These are phyloP conservation scores for Tautogolabrus adspersus DNA, from an alignment of 2,113 vertebrate species.

Conservation along the genomic window DNA sequence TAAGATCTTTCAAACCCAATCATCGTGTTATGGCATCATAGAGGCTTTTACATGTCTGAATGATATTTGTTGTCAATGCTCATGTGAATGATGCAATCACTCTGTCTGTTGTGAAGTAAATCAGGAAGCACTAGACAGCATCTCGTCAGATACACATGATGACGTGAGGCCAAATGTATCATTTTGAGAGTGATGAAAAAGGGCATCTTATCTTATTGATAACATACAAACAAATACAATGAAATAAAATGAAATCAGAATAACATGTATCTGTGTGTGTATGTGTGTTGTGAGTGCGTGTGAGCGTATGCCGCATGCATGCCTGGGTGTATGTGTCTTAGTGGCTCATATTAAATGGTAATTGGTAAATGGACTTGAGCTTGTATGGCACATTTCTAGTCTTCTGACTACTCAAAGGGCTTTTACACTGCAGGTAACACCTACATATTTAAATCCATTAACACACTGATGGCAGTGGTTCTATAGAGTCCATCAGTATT, in stretches of 20 bases:
- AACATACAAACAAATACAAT: not conserved
- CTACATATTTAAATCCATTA: too few species aligned
- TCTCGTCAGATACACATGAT: conserved; percentile 53
- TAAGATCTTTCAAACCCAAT: conserved; percentile 78
- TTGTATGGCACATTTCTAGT: too few species aligned
- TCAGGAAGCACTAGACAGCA: conserved; percentile 63
- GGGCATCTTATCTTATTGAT: not conserved
- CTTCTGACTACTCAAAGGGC: too few species aligned
- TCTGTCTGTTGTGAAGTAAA: conserved; percentile 63
- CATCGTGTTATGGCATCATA: conserved; percentile 71
- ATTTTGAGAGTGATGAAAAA: conserved; percentile 25
- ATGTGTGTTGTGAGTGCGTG: too few species aligned
- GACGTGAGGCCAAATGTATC: conserved; percentile 62
- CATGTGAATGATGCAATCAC: conserved; percentile 76
- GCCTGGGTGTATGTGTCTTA: too few species aligned
- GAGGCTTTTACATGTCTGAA: conserved; percentile 71
- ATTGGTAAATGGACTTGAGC: too few species aligned
- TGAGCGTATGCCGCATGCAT: too few species aligned
- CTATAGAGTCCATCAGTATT: too few species aligned
- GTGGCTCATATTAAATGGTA: too few species aligned
- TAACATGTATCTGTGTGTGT: not conserved
- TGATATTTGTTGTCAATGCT: conserved; percentile 68
- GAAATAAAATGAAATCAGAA: not conserved
- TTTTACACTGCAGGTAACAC: too few species aligned
- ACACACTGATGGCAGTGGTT: too few species aligned